Conservation (phyloP, 2,113 vertebrate genomes). For the Ptilonorhynchus violaceus region DNA sequence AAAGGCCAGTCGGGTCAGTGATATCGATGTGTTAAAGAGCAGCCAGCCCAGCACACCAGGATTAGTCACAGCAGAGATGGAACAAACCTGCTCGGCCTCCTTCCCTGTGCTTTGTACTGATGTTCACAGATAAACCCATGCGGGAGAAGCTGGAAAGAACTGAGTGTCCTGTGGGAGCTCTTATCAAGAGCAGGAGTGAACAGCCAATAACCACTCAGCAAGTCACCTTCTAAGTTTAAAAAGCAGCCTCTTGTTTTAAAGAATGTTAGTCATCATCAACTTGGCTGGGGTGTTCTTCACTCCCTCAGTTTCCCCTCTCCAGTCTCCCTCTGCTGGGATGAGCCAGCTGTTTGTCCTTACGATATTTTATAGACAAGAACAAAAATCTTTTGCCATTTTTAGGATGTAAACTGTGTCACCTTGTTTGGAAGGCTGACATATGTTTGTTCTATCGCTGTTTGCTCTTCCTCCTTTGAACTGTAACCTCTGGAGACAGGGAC, state of each 20-base stretch:
- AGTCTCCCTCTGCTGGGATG: not conserved
- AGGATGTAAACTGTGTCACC: not conserved
- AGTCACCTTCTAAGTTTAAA: slow-evolving; percentile 23
- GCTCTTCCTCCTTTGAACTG: not conserved
- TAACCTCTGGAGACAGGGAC: not conserved
- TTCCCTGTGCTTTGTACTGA: slow-evolving; percentile 45
- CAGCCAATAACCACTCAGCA: slow-evolving; percentile 36
- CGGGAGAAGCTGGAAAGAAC: slow-evolving; percentile 46
- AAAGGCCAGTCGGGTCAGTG: not conserved
- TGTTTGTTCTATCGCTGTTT: not conserved
- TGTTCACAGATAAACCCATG: slow-evolving; percentile 45
- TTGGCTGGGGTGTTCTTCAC: not conserved
- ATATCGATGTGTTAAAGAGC: not conserved
- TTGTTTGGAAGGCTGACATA: not conserved
- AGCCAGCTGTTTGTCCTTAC: not conserved
- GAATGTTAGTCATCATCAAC: not conserved
- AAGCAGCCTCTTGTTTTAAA: slow-evolving; percentile 17
- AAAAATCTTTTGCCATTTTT: not conserved
- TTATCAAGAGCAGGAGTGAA: slow-evolving; percentile 35
- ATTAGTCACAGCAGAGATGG: slow-evolving; percentile 55
- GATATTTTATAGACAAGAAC: not conserved
- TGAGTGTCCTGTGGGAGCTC: slow-evolving; percentile 52
- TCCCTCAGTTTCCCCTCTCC: not conserved
- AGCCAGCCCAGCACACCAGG: slow-evolving; percentile 2
- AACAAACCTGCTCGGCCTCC: slow-evolving; percentile 57